These are phyloP conservation scores for Elmis aenea DNA, from an alignment of 2,888 invertebrate genomes.

Conservation along the genomic window DNA sequence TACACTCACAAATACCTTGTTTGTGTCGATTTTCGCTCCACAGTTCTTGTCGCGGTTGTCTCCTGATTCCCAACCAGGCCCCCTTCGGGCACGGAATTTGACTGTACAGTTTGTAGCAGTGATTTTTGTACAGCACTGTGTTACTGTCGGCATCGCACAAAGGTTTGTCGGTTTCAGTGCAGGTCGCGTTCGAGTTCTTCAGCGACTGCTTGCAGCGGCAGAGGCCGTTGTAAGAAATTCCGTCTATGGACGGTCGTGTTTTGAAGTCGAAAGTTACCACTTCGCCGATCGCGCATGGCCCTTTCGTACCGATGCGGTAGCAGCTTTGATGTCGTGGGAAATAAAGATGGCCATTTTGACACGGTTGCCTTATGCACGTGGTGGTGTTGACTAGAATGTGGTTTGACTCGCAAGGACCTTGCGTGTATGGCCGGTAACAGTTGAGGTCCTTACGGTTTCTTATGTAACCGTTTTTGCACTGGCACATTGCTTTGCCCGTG, in stretches of 20 bases:
- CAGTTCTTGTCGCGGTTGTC: conserved; percentile 39
- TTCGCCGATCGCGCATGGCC: conserved; percentile 68
- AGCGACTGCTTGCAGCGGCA: conserved; percentile 58
- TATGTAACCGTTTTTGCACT: conserved; percentile 65
- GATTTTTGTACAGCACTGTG: conserved; percentile 59
- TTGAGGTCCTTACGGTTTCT: conserved; percentile 56
- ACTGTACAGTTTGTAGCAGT: conserved; percentile 72
- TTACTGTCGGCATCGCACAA: conserved; percentile 45
- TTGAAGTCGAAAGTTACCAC: conserved; percentile 78
- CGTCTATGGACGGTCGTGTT: conserved; percentile 71
- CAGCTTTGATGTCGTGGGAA: conserved; percentile 69
- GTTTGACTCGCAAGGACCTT: conserved; percentile 67
- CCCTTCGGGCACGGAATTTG: conserved; percentile 72
- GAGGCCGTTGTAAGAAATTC: conserved; percentile 76
- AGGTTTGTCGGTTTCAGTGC: conserved; percentile 23
- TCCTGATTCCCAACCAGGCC: conserved; percentile 62
- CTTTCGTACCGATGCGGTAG: conserved; percentile 71
- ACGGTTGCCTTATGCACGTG: conserved; percentile 65
- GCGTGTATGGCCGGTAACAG: conserved; percentile 74
- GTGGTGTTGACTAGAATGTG: conserved; percentile 67
- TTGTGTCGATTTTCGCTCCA: conserved; percentile 30
- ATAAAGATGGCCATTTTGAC: conserved; percentile 69
- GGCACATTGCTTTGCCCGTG: conserved; percentile 54
- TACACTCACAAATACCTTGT: conserved; percentile 53
- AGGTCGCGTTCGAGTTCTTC: conserved; percentile 27